Base-by-base conservation (phyloP, 2,888 invertebrate genomes). In the Schizaphis graminum region DNA sequence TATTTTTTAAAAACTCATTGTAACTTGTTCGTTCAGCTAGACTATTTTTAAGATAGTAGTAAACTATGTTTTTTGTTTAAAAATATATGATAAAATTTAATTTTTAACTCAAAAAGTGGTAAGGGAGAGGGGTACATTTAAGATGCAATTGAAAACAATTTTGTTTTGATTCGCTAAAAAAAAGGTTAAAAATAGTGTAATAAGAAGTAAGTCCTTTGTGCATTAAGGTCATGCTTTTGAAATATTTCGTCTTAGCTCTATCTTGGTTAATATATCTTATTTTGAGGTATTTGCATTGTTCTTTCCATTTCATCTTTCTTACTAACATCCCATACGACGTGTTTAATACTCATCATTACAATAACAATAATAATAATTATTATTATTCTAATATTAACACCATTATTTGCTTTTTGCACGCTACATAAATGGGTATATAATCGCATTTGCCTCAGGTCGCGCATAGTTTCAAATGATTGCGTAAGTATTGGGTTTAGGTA, bases 351-450 rank as follows among this genome's bases (percentile, higher is more conserved):
- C 77, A 77, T 35, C 21, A 35, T 35, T 21, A 77, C 8, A 35
- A 77, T 35, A 77, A 35, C 7, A 77, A 35, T 77, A 77, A 77
- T 28, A 41, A 77, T 77, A 35, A 77, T 77, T 21, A n/a, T 67
- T 67, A n/a, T 67, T 67, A 21, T 35, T 77, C 21, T 35, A 35
- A 77, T 21, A 77, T 77, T 77, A 77, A 77, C 35, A 77, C 77
- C 8, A 57, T 90, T 61, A 47, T 44, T 89, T 8, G 89, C 89
- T 44, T 89, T 56, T 56, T 88, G 87, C 87, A 88, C 49, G 87
- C 87, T n/a, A 49, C 47, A 88, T 86, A 86, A n/a, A 53, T 88
- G 53, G n/a, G 44, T 85, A 41, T n/a, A 88, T 88, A 49, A 49
- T 53, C 53, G 35, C 35, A 53, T 49, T 88, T 24, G 35, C 49